Conservation (phyloP, 2,797 vertebrate species). For the Acipenser ruthenus region DNA sequence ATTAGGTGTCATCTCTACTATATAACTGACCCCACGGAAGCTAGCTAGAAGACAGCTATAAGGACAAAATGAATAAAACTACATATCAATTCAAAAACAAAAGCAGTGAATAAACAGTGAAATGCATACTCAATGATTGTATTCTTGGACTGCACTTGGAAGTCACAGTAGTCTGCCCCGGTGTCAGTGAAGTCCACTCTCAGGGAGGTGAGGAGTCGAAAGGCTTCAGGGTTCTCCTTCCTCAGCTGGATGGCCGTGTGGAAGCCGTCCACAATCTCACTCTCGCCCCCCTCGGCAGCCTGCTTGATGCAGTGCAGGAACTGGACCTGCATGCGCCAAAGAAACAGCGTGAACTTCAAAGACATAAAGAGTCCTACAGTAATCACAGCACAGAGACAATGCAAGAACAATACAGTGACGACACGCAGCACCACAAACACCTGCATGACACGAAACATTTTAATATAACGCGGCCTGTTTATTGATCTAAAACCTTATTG, state of each 20-base stretch:
- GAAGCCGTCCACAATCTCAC: slow-evolving; percentile 83
- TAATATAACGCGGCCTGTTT: too few species aligned
- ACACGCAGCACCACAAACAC: slow-evolving; percentile 9
- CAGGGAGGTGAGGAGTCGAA: slow-evolving; percentile 66
- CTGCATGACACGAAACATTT: too few species aligned
- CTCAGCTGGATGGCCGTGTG: slow-evolving; percentile 65
- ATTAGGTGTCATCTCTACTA: background rate
- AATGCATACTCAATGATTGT: slow-evolving; percentile 77
- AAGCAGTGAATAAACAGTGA: background rate
- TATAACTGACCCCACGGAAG: background rate
- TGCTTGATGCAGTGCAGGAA: slow-evolving; percentile 85
- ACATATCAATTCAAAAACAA: background rate
- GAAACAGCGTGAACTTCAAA: too few species aligned
- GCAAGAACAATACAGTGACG: slow-evolving; percentile 1
- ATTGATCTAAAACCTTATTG: too few species aligned
- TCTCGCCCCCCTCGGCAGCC: slow-evolving; percentile 76
- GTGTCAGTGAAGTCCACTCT: slow-evolving; percentile 78
- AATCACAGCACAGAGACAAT: background rate
- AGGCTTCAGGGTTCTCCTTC: slow-evolving; percentile 72
- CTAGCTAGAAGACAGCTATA: too few species aligned
- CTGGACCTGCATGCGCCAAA: slow-evolving; percentile 65
- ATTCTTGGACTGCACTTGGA: slow-evolving; percentile 83
- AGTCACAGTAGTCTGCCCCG: slow-evolving; percentile 85
- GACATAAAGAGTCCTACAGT: too few species aligned
- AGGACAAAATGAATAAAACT: background rate